Conservation (phyloP, 2,888 invertebrate species). For the Trisateles emortualis region DNA sequence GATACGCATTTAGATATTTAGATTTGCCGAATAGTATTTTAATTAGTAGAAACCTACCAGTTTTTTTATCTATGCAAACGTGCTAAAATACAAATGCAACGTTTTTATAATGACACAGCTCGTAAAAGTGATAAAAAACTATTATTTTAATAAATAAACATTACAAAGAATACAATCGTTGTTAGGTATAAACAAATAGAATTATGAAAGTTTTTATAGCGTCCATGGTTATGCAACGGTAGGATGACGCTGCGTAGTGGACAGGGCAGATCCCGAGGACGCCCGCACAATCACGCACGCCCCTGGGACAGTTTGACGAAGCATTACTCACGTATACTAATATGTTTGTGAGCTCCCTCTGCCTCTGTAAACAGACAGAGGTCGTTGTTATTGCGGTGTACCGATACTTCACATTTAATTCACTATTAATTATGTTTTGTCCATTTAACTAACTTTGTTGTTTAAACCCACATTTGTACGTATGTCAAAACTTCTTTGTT, state of each 20-base stretch:
- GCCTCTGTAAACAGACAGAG: conserved; percentile 59
- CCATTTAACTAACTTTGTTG: not conserved
- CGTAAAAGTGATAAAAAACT: conserved; percentile 12
- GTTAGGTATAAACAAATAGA: conserved; percentile 40
- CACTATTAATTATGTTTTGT: not conserved
- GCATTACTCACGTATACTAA: conserved; percentile 79
- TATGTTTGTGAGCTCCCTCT: conserved; percentile 71
- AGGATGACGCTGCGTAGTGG: conserved; percentile 50
- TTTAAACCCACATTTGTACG: not conserved
- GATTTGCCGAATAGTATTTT: conserved; percentile 14
- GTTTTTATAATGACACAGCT: conserved; percentile 18
- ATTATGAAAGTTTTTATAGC: conserved; percentile 39
- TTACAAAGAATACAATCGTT: conserved; percentile 33
- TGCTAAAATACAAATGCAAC: conserved; percentile 21
- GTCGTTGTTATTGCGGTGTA: conserved; percentile 22
- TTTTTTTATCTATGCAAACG: conserved; percentile 9
- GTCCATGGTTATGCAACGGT: conserved; percentile 53
- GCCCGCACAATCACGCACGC: conserved; percentile 73
- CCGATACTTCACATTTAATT: conserved; percentile 6
- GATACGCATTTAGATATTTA: not conserved
- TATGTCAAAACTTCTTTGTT: not conserved
- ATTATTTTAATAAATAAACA: conserved; percentile 6
- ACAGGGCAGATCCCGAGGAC: conserved; percentile 69
- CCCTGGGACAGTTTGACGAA: conserved; percentile 72
- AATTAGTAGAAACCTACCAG: conserved; percentile 19